Conservation (phyloP, 2,113 vertebrate genomes). For the Calonectris borealis region DNA sequence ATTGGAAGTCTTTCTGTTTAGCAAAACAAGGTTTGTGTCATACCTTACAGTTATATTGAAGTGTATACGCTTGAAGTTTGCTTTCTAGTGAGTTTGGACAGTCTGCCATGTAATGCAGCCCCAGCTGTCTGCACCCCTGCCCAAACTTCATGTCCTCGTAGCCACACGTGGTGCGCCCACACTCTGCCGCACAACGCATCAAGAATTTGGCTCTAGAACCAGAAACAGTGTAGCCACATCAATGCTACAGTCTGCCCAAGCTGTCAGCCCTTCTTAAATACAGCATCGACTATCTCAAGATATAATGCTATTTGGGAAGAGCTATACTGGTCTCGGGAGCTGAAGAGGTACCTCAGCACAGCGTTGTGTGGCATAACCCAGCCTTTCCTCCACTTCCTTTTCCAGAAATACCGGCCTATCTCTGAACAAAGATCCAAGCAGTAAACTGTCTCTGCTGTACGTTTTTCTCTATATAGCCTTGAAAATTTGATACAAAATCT, state of each 20-base stretch:
- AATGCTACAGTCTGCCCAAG: background rate
- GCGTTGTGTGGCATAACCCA: background rate
- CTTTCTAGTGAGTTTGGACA: background rate
- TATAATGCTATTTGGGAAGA: background rate
- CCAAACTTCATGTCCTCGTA: background rate
- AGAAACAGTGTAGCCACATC: background rate
- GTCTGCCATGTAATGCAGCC: background rate
- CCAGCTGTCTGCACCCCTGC: background rate
- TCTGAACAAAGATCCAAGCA: background rate
- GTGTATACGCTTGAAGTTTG: background rate
- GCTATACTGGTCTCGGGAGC: background rate
- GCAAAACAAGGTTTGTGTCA: background rate
- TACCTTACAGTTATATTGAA: background rate
- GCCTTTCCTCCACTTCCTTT: background rate
- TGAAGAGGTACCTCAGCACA: background rate
- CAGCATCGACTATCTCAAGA: background rate
- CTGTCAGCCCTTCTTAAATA: background rate
- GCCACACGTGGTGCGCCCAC: background rate
- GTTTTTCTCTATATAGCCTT: background rate
- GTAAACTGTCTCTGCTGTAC: background rate
- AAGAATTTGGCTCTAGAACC: background rate
- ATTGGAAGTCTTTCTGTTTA: background rate
- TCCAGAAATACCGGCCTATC: background rate
- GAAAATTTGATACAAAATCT: background rate
- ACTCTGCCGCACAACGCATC: fast-evolving